phyloP scores from a whole-genome alignment of 2,888 invertebrate genomes.

The Himalopsyche tibetana region DNA sequence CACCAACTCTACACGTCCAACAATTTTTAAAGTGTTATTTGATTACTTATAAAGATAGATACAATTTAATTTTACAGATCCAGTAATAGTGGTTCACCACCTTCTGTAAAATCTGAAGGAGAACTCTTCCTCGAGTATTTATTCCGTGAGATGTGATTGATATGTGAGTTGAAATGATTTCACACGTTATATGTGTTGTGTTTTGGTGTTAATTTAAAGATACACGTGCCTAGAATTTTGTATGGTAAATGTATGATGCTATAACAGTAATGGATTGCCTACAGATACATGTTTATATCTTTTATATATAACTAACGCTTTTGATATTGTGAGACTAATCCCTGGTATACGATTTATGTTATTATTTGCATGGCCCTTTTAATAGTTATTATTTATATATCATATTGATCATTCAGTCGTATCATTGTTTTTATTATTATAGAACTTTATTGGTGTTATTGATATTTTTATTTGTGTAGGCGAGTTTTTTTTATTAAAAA shows the following conservation, averaged over 20 bases:
- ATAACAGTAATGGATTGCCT: background rate
- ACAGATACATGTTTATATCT: background rate
- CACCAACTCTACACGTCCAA: no score
- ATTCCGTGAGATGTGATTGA: conserved; percentile 63
- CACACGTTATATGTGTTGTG: conserved; percentile 43
- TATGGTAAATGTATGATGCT: background rate
- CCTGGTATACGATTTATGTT: background rate
- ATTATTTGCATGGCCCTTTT: conserved; percentile 1
- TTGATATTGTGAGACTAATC: background rate
- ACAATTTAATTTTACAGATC: conserved; percentile 60
- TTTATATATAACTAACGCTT: background rate
- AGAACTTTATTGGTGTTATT: background rate
- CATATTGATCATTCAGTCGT: background rate
- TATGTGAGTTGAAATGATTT: conserved; percentile 58
- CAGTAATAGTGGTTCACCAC: conserved; percentile 61
- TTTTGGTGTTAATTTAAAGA: background rate
- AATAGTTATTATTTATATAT: background rate
- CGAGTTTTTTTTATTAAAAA: no score
- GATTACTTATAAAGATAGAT: background rate
- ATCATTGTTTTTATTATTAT: background rate
- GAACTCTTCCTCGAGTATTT: conserved; percentile 64
- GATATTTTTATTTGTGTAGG: background rate
- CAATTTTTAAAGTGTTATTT: no score
- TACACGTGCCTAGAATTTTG: background rate
- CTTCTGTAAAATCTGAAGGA: conserved; percentile 63